Evolutionary conservation across 2,888 invertebrate genomes (phyloP), one percentile per base, ranked within the genome.

Genomic region (Tetranychus truncatus): DNA sequence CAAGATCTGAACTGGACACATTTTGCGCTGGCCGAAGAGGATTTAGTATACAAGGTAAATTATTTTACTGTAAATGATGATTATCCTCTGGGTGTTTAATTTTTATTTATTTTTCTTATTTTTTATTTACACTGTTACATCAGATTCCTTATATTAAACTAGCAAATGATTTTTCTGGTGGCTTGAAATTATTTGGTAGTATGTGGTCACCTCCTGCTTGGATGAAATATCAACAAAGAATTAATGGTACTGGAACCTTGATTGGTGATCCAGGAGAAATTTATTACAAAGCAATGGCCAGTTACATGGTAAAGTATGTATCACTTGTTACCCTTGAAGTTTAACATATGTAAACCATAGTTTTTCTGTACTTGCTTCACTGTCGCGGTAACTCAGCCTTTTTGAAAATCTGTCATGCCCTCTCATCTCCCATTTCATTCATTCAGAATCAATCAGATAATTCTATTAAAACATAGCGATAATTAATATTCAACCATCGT

Each of bases 271-370:
- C 78, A 1, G 79, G 78, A 6, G 78, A 69, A n/a, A 79, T 80
- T 72, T 90, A 87, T 82, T 92, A 89, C 81, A 89, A 91, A 81
- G 81, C 88, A 0, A 95, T 89, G 85, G 92, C 92, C 0, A 85
- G 91, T 78, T 95, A 94, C 81, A 88, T 90, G 81, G 80, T 91
- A 2, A 89, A 87, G 86, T 88, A 80, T 69, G 67, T 69, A 7
- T 75, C 9, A 21, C 2, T 15, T 24, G 34, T 21, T 71, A 3
- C 18, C 8, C 15, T 71, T 24, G 1, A 24, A 24, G 2, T 24
- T 24, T 24, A 24, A 24, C 24, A 24, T 24, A 24, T 24, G 24
- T 1, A 1, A 24, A 24, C 24, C 24, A 24, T 24, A 24, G 24
- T 1, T 1, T 1, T 24, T 24, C 24, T 24, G 24, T 24, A 24